Evolutionary conservation across 2,888 invertebrate species (phyloP).

Genomic region (Noctuana brunneofusca): DNA sequence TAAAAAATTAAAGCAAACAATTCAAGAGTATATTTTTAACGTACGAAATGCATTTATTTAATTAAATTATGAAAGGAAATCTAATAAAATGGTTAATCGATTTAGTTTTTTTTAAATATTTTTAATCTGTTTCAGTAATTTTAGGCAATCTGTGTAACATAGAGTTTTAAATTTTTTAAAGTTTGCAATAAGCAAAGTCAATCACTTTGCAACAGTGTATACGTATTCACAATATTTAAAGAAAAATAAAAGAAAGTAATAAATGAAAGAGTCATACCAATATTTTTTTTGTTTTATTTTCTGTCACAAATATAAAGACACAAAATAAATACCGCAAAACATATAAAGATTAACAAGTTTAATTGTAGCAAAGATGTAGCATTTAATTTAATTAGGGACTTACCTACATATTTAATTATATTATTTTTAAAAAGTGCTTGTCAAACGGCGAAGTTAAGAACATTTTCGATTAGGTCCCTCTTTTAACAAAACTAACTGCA

Average conservation of each 20-base stretch:
- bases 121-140: neutral
- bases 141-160: neutral
- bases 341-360: too few relatives aligned
- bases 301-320: neutral
- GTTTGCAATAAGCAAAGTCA: constrained; percentile 12
- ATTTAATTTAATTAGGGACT: too few relatives aligned
- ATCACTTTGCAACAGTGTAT: constrained; percentile 13
- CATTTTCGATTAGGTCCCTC: too few relatives aligned
- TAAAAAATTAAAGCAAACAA: neutral
- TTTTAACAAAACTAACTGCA: too few relatives aligned
- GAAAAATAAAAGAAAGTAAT: constrained; percentile 46
- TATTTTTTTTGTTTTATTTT: constrained; percentile 46
- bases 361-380: too few relatives aligned
- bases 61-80: too few relatives aligned
- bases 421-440: too few relatives aligned
- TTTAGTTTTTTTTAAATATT: neutral
- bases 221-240: constrained; percentile 34
- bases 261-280: constrained; percentile 52
- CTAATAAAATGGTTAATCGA: too few relatives aligned
- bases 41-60: too few relatives aligned
- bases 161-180: neutral
- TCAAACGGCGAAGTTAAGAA: too few relatives aligned
- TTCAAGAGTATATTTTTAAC: neutral
- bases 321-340: neutral
- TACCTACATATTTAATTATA: too few relatives aligned